Evolutionary conservation across 2,797 vertebrate genomes (phyloP).

Genomic region (Lepilemur ruficaudatus): DNA sequence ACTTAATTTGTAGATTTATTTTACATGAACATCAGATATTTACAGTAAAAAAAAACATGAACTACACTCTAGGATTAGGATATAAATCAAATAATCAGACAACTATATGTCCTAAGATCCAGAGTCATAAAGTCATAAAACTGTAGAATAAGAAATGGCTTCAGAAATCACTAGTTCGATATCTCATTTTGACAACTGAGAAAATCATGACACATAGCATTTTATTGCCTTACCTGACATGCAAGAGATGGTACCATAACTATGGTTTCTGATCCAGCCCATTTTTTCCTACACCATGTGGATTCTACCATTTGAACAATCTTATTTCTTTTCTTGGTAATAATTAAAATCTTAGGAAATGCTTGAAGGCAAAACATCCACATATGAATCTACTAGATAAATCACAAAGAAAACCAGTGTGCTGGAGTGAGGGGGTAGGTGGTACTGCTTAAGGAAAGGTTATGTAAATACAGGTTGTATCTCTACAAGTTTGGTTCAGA

Average conservation of each 20-base stretch:
- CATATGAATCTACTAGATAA: neutral
- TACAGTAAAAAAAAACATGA: slow-evolving; percentile 22
- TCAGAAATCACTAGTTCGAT: neutral
- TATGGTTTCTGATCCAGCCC: neutral
- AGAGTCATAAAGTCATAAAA: neutral
- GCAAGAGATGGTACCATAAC: neutral
- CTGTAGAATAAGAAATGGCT: neutral
- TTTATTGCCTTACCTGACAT: neutral
- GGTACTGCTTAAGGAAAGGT: neutral
- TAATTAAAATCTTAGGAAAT: neutral
- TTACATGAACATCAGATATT: slow-evolving; percentile 72
- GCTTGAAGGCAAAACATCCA: neutral
- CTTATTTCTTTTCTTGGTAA: neutral
- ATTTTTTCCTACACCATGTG: neutral
- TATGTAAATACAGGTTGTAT: neutral
- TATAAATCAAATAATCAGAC: slow-evolving; percentile 16
- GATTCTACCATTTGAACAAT: neutral
- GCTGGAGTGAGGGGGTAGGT: neutral
- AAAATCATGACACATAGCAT: neutral
- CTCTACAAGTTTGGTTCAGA: neutral
- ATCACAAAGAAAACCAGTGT: neutral
- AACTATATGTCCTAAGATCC: neutral
- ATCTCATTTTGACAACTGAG: neutral
- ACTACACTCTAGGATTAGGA: slow-evolving; percentile 14
- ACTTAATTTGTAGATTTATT: slow-evolving; percentile 79